Evolutionary conservation across 2,113 vertebrate genomes (phyloP), one percentile per base, ranked within the genome.

Genomic region (Orientallactaga bullata): DNA sequence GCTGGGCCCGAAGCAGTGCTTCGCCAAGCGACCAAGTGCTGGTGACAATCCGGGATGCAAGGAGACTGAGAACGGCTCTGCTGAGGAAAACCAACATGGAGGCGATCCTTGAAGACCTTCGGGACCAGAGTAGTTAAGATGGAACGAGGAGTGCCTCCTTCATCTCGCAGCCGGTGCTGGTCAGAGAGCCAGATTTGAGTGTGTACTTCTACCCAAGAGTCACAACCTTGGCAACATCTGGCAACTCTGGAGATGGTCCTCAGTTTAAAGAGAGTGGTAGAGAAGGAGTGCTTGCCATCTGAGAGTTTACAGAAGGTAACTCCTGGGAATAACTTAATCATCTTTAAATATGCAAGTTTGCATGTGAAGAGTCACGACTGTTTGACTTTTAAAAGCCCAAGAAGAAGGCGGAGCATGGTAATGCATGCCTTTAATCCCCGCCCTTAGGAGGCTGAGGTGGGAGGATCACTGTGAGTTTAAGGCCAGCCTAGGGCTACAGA

Each of bases 301-400:
- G 72, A 84, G 51, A 60, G 13, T 63, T 89, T 77, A 42, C 1
- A 26, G 7, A 90, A 65, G 32, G 51, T 85, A 85, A 72, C 21
- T 42, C 69, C 85, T 73, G 55, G 78, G 63, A 35, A 89, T 55
- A 68, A 87, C 84, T 93, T 81, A 84, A 26, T 80, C 87, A 66
- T 32, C 20, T 86, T 85, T n/a, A 91, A 79, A 86, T 28, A 84
- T 65, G 77, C 9, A 84, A 60, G 77, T 84, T 84, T 69, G 74
- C 35, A n/a, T 21, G 83, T 17, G 16, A 88, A 85, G 35, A 66
- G 68, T 87, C 4, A 23, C 30, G 76, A 85, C 9, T 87, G 58
- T 87, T 47, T 47, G 77, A 84, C 23, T 89, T 83, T 93, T 94
- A 37, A 90, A 66, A 95, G 39, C 17, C 39, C 69, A 85, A 73